Evolutionary conservation across 2,888 invertebrate species (phyloP).

Genomic region (Sepioteuthis lessoniana): DNA sequence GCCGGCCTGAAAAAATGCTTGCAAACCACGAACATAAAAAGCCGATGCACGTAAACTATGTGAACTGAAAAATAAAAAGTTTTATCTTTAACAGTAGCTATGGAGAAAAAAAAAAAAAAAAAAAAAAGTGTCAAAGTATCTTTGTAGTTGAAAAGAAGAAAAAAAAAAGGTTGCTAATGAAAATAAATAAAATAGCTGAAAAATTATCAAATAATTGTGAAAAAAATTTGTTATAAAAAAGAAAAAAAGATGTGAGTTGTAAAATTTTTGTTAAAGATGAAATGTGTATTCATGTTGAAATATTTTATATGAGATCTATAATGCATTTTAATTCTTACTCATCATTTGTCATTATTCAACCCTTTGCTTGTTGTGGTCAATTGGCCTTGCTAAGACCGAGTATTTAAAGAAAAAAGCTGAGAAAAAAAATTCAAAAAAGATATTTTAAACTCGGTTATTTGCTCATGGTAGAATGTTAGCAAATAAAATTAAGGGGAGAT

Average conservation of each 20-base stretch:
- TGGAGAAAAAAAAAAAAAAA: background rate
- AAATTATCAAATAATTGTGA: background rate
- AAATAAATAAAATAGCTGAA: background rate
- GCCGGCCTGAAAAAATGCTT: conserved; percentile 95
- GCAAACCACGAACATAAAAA: conserved; percentile 92
- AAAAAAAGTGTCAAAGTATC: background rate
- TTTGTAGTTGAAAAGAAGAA: background rate
- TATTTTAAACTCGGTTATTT: too few species aligned
- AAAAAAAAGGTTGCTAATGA: background rate
- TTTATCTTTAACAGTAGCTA: background rate
- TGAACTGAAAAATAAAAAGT: conserved; percentile 77
- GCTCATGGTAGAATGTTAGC: too few species aligned
- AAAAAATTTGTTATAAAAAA: background rate
- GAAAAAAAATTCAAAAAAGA: too few species aligned
- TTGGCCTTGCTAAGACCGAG: too few species aligned
- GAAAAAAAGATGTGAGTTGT: background rate
- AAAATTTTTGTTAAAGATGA: too few species aligned
- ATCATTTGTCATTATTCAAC: too few species aligned
- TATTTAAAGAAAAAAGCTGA: too few species aligned
- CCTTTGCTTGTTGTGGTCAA: too few species aligned
- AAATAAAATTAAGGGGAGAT: too few species aligned
- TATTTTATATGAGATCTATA: too few species aligned
- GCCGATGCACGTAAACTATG: conserved; percentile 89
- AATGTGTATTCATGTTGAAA: too few species aligned
- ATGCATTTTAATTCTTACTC: too few species aligned